These are phyloP conservation scores for Drosophila robusta DNA, from an alignment of 2,888 invertebrate species.

Conservation along the genomic window DNA sequence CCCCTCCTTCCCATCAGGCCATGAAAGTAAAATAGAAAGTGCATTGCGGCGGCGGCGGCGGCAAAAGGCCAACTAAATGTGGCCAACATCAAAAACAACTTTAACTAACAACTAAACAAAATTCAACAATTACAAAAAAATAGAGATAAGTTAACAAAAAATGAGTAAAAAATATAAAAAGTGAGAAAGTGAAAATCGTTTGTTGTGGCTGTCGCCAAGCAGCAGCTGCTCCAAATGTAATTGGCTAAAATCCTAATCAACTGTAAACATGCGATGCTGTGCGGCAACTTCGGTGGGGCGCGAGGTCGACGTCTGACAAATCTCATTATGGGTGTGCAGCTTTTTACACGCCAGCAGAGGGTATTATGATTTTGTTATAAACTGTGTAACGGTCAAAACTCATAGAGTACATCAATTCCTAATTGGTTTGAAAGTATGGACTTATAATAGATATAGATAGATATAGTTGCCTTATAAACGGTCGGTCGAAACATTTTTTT, in stretches of 20 bases:
- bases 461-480: too few relatives aligned
- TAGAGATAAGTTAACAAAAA: conserved; percentile 2
- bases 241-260: conserved; percentile 66
- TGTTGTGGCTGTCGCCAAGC: conserved; percentile 33
- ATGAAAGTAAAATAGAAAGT: conserved; percentile 61
- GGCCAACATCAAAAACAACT: conserved; percentile 26
- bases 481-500: too few relatives aligned
- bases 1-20: neutral
- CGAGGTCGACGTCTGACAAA: conserved; percentile 16
- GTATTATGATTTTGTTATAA: neutral
- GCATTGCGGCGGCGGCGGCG: conserved; percentile 20
- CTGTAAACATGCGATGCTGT: conserved; percentile 35
- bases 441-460: too few relatives aligned
- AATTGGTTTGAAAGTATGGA: too few relatives aligned
- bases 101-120: conserved; percentile 44
- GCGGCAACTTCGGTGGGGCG: neutral
- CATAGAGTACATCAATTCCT: neutral
- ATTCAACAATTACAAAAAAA: conserved; percentile 46
- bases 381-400: neutral
- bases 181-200: conserved; percentile 69
- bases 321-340: conserved; percentile 41
- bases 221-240: conserved; percentile 69
- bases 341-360: conserved; percentile 4
- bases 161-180: conserved; percentile 27
- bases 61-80: conserved; percentile 50